Percentiles rank a stretch among this genome's conserved stretches.
Conservation (phyloP, 2,888 invertebrate species). For the Criorhina ranunculi region DNA sequence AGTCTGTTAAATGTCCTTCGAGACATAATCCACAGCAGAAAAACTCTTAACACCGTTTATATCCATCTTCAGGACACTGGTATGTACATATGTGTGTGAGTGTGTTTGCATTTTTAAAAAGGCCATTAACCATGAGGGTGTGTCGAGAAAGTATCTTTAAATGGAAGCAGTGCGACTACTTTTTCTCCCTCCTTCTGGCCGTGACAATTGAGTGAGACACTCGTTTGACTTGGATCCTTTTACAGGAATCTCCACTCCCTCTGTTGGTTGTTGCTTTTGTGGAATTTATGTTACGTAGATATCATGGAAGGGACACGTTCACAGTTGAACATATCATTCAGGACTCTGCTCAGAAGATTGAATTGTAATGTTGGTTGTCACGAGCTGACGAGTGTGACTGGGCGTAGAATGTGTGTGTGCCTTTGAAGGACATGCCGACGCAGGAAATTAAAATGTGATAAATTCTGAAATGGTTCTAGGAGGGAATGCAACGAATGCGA, state of each 20-base stretch:
- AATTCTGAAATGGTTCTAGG: constrained; percentile 17
- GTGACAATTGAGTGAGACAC: constrained; percentile 67
- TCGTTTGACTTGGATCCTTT: constrained; percentile 58
- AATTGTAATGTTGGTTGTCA: constrained; percentile 71
- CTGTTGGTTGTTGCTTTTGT: constrained; percentile 7
- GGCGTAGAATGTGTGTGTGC: constrained; percentile 40
- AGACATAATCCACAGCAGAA: constrained; percentile 46
- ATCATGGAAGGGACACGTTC: constrained; percentile 35
- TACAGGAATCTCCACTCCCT: not conserved
- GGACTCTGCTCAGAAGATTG: constrained; percentile 48
- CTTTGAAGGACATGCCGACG: constrained; percentile 29
- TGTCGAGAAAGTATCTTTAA: constrained; percentile 42
- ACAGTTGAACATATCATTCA: constrained; percentile 34
- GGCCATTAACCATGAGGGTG: constrained; percentile 50
- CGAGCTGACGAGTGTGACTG: constrained; percentile 52
- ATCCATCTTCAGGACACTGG: constrained; percentile 8
- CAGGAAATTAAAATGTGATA: constrained; percentile 67
- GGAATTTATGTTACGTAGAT: constrained; percentile 41
- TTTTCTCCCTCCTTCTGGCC: constrained; percentile 23
- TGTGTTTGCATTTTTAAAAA: constrained; percentile 65
- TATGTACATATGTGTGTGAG: not conserved
- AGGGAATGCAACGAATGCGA: constrained; percentile 6
- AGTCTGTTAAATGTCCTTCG: constrained; percentile 59
- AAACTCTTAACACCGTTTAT: constrained; percentile 40
- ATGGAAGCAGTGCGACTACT: constrained; percentile 33